Conservation (phyloP, 2,888 invertebrate genomes). For the Thymelicus sylvestris region DNA sequence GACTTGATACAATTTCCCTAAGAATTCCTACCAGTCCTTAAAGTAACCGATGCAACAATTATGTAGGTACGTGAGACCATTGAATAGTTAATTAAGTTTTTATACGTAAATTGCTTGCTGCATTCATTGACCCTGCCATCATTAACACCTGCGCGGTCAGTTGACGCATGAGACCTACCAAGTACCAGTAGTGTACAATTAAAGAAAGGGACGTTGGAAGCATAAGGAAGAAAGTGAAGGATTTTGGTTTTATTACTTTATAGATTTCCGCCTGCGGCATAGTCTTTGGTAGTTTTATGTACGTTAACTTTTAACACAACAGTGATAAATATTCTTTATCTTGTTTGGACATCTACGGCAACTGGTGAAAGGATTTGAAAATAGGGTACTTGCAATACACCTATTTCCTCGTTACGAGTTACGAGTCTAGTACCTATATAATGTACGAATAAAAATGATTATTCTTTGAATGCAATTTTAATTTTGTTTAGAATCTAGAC, state of each 20-base stretch:
- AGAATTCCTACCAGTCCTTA: conserved; percentile 26
- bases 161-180: conserved; percentile 49
- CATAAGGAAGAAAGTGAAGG: conserved; percentile 37
- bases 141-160: conserved; percentile 55
- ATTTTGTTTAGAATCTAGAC: too few relatives aligned
- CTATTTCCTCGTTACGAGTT: not conserved
- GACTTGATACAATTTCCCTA: conserved; percentile 34
- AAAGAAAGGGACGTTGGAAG: conserved; percentile 21
- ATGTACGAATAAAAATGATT: too few relatives aligned
- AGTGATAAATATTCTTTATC: conserved; percentile 30
- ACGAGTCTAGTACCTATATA: conserved; percentile 2
- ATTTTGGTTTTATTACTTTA: conserved; percentile 35
- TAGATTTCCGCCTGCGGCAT: conserved; percentile 26
- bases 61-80: conserved; percentile 10
- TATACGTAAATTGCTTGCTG: conserved; percentile 35
- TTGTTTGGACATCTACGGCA: conserved; percentile 26
- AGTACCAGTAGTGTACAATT: conserved; percentile 15
- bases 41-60: conserved; percentile 9
- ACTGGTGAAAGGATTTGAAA: conserved; percentile 34
- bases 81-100: conserved; percentile 33
- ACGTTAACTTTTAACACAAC: conserved; percentile 15
- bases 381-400: conserved; percentile 6
- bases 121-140: conserved; percentile 53
- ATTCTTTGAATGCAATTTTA: too few relatives aligned
- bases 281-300: conserved; percentile 23